These are phyloP conservation scores for Caradrina clavipalpis DNA, from an alignment of 2,888 invertebrate genomes.

Conservation along the genomic window DNA sequence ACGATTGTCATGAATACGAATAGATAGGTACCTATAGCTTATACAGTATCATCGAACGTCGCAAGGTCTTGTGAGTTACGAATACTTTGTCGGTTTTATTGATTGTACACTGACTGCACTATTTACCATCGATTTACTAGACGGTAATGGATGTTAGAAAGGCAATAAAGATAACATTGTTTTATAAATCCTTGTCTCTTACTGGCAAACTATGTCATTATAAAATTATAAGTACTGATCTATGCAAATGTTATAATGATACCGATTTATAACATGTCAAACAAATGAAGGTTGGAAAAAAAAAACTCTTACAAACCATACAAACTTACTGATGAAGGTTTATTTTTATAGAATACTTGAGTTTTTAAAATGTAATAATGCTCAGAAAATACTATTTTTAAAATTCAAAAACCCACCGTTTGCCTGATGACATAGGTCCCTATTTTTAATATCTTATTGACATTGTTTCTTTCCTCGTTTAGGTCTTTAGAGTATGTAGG, in stretches of 20 bases:
- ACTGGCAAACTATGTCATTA: constrained; percentile 6
- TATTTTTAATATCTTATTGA: not conserved
- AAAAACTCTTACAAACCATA: not conserved
- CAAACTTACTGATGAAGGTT: not conserved
- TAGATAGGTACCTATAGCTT: constrained; percentile 44
- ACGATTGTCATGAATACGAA: constrained; percentile 64
- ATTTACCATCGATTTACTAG: constrained; percentile 26
- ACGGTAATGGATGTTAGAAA: constrained; percentile 8
- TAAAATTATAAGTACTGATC: constrained; percentile 8
- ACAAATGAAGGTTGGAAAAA: not conserved
- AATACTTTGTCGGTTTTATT: constrained; percentile 55
- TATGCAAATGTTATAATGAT: not conserved
- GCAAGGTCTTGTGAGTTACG: constrained; percentile 62
- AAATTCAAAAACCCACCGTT: not conserved
- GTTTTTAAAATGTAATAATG: not conserved
- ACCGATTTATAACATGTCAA: not conserved
- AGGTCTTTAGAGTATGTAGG: not conserved
- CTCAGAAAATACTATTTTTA: not conserved
- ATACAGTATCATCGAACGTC: constrained; percentile 52
- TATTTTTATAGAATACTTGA: not conserved
- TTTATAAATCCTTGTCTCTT: constrained; percentile 7
- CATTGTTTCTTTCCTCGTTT: not conserved
- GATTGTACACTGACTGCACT: constrained; percentile 33
- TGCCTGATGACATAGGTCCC: not conserved
- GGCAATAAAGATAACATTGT: constrained; percentile 40